phyloP scores from a whole-genome alignment of 2,113 vertebrate genomes.

The Trichechus manatus region DNA sequence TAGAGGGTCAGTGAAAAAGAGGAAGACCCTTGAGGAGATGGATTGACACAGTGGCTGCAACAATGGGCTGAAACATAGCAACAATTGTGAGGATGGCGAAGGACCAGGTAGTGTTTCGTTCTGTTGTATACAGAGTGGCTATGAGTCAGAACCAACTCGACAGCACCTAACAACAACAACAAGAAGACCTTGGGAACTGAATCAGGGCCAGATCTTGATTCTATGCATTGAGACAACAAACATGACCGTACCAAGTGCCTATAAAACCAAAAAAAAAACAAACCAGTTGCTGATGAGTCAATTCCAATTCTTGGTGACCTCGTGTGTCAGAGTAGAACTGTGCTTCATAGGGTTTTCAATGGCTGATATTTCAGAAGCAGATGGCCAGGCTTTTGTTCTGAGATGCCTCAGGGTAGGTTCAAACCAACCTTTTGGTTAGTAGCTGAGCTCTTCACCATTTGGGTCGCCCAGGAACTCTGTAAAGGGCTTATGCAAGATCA shows the following conservation, averaged over 20 bases:
- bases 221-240: background rate
- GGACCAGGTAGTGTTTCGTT: too few species aligned
- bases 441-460: background rate
- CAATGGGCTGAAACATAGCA: too few species aligned
- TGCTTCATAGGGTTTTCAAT: background rate
- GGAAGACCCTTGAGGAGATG: too few species aligned
- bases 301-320: background rate
- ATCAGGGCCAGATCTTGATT: background rate
- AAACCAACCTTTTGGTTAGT: background rate
- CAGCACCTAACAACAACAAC: too few species aligned
- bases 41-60: too few species aligned
- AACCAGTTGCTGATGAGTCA: background rate
- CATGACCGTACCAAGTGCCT: background rate
- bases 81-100: too few species aligned
- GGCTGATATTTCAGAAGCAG: background rate
- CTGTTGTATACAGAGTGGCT: too few species aligned
- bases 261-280: too few species aligned
- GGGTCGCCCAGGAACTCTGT: too few species aligned
- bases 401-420: background rate
- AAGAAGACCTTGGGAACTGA: background rate
- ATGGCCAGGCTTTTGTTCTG: background rate
- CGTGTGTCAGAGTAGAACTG: background rate
- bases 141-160: too few species aligned
- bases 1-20: too few species aligned
- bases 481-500: too few species aligned